These are phyloP conservation scores for Mustelus asterias DNA, from an alignment of 2,113 vertebrate species.

Conservation along the genomic window DNA sequence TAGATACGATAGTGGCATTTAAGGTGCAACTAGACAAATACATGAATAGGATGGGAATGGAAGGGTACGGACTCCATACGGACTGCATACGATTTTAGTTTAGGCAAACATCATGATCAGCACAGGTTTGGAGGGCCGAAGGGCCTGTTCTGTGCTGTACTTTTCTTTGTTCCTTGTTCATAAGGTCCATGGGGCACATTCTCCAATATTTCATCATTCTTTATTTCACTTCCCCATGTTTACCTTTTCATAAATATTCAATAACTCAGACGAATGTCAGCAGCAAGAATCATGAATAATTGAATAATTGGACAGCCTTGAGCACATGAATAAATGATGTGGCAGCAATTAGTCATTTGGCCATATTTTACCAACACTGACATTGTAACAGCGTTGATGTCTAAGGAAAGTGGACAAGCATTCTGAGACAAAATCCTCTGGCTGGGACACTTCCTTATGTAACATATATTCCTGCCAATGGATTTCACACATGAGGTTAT, in stretches of 20 bases:
- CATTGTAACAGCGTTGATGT: neutral
- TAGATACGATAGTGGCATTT: too few relatives aligned
- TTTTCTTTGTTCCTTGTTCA: too few relatives aligned
- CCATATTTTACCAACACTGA: neutral
- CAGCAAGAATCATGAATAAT: neutral
- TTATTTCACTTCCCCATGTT: neutral
- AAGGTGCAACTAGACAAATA: too few relatives aligned
- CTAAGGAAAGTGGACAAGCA: neutral
- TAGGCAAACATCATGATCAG: too few relatives aligned
- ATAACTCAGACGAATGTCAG: neutral
- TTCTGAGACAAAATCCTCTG: neutral
- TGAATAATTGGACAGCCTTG: constrained; percentile 4
- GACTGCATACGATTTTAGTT: too few relatives aligned
- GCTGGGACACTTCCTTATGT: neutral
- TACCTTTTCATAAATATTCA: neutral
- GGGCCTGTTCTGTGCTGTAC: too few relatives aligned
- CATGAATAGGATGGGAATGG: too few relatives aligned
- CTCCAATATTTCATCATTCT: neutral
- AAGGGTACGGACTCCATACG: too few relatives aligned
- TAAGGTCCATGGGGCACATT: neutral
- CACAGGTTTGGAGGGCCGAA: too few relatives aligned
- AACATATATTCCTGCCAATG: neutral
- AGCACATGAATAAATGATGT: neutral
- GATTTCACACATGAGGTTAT: neutral
- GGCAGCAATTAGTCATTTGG: neutral